These are phyloP conservation scores for Operophtera brumata DNA, from an alignment of 2,888 invertebrate genomes.

Conservation along the genomic window DNA sequence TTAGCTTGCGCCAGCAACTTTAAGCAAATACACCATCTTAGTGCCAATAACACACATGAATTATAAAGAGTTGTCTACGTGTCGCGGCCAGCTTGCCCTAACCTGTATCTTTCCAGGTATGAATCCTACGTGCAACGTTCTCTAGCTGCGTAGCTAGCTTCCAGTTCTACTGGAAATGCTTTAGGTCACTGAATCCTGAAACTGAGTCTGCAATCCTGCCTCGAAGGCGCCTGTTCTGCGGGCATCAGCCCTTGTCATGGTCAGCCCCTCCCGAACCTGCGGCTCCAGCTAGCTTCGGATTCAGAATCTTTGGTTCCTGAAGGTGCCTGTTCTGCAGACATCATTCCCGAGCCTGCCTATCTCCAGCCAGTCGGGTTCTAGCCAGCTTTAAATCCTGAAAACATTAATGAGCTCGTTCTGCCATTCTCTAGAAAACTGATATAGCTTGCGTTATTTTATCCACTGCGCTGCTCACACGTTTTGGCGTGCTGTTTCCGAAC, in stretches of 20 bases:
- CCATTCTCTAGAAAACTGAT: not conserved
- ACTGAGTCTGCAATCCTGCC: too few relatives aligned
- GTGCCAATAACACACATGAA: not conserved
- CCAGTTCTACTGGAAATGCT: too few relatives aligned
- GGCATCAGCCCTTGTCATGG: too few relatives aligned
- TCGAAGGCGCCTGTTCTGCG: too few relatives aligned
- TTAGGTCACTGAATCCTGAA: too few relatives aligned
- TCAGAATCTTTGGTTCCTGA: not conserved
- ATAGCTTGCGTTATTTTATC: not conserved
- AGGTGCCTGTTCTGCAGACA: not conserved
- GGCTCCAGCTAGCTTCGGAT: too few relatives aligned
- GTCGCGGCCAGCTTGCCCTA: not conserved
- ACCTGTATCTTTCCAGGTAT: conserved; percentile 2
- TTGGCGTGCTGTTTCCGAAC: not conserved
- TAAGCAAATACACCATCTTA: not conserved
- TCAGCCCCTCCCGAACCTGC: too few relatives aligned
- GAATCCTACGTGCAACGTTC: not conserved
- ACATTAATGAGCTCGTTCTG: not conserved
- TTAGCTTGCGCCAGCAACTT: conserved; percentile 3
- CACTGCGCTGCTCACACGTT: not conserved
- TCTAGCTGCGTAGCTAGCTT: too few relatives aligned
- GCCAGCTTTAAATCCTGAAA: not conserved
- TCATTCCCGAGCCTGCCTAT: not conserved
- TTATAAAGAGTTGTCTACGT: not conserved
- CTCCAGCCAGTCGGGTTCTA: not conserved